Base-by-base conservation (phyloP, 2,797 vertebrate genomes). In the Galago senegalensis region DNA sequence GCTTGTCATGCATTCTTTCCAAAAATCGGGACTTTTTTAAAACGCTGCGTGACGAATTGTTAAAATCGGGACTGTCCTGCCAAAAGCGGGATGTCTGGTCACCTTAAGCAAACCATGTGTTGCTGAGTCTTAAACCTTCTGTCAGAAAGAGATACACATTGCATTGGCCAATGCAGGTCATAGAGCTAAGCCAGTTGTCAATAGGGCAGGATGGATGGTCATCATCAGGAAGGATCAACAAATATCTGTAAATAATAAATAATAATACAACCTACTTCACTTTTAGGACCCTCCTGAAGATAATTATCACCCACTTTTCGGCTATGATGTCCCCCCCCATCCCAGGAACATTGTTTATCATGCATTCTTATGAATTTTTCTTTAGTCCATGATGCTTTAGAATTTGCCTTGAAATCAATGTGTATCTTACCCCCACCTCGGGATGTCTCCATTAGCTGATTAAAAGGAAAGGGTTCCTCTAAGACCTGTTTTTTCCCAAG, bases 371-470 rank as follows among this genome's bases (percentile, higher is more conserved):
- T 0, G 5, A 70, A 58, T 60, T 85, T 69, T 88, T 70, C 90
- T 96, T 82, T 63, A 73, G 92, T 89, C 20, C 12, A 80, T 3
- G 8, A 75, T 10, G 37, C 23, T 81, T 75, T 90, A 88, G 60
- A 95, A 84, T 25, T 63, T 90, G 63, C 65, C 63, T 87, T 40
- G 90, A 82, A 93, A 95, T 90, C 93, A 60, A 53, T n/a, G 73
- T 31, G 69, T 58, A 34, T 67, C 73, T 77, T 80, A 69, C 73
- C 18, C 61, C 65, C 29, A n/a, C 73, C 34, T 93, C 81, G 63
- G 84, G 84, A 83, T 46, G 67, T 75, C 92, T 58, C 94, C 85
- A 87, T 95, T 93, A 97, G 89, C 91, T 83, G 82, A 96, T 96
- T 89, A 91, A 91, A 97, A 94, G 77, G 40, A 60, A 86, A 83